phyloP scores from a whole-genome alignment of 2,888 invertebrate genomes.

The Drosophila ochracea region DNA sequence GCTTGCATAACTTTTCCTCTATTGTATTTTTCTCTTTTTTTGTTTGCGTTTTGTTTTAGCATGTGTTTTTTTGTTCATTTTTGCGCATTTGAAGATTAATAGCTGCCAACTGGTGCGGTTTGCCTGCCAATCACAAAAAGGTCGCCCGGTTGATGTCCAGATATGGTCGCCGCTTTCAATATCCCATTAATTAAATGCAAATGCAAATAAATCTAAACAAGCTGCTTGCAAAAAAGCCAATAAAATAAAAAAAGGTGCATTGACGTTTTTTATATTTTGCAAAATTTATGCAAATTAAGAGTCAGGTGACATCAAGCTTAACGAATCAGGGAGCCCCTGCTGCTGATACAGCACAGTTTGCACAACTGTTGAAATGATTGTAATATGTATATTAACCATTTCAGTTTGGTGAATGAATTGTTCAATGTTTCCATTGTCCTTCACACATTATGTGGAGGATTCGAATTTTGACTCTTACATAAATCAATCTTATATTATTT shows the following conservation, averaged over 20 bases:
- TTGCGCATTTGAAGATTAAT: constrained; percentile 64
- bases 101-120: constrained; percentile 63
- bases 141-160: constrained; percentile 74
- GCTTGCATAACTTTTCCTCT: constrained; percentile 53
- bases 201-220: constrained; percentile 70
- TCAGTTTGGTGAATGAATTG: background rate
- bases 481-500: too few relatives aligned
- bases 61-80: background rate
- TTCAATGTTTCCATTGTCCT: background rate
- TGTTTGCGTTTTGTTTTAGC: background rate
- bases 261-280: constrained; percentile 54
- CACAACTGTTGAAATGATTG: background rate
- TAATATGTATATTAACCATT: background rate
- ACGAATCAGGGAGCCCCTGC: constrained; percentile 43
- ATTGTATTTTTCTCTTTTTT: constrained; percentile 9
- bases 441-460: too few relatives aligned
- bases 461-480: too few relatives aligned
- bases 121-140: constrained; percentile 77
- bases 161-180: constrained; percentile 52
- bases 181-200: constrained; percentile 74
- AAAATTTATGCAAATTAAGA: constrained; percentile 67
- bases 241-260: constrained; percentile 56
- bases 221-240: constrained; percentile 26
- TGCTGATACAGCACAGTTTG: background rate
- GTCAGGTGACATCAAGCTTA: background rate